Percentiles rank a stretch among this genome's conserved stretches.
Evolutionary conservation across 2,113 vertebrate species (phyloP).

Genomic region (Tonatia bakeri): DNA sequence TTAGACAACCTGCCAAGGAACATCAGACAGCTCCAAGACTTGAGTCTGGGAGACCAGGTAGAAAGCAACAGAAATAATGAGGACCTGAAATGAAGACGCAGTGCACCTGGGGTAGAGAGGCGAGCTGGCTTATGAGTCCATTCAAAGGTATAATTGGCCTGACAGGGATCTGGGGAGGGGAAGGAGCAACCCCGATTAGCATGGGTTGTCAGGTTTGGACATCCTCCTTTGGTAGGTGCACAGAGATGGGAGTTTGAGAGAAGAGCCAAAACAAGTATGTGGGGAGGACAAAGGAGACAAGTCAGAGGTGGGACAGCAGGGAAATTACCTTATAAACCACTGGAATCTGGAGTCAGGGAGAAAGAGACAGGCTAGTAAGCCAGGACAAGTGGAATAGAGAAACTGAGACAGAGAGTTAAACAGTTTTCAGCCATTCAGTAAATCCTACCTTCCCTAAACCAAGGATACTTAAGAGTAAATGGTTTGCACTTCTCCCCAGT

Average conservation of each 20-base stretch:
- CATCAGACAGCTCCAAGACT: neutral
- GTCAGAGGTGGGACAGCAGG: neutral
- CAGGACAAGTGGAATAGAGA: no score
- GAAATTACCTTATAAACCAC: neutral
- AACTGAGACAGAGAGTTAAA: no score
- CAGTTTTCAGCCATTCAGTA: no score
- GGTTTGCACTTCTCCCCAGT: no score
- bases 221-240: neutral
- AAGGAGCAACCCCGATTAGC: neutral
- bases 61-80: neutral
- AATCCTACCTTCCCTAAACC: no score
- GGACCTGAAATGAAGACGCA: neutral
- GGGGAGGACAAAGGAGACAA: neutral
- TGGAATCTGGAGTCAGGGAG: neutral
- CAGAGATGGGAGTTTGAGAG: neutral
- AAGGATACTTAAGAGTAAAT: no score
- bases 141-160: neutral
- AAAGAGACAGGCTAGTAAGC: neutral
- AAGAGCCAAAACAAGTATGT: neutral
- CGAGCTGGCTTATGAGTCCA: neutral
- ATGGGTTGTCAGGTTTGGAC: neutral
- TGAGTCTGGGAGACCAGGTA: neutral
- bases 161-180: accelerated
- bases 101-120: neutral
- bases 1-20: neutral